phyloP scores from a whole-genome alignment of 1,140 invertebrate species.

The Geopemphigus sp. region DNA sequence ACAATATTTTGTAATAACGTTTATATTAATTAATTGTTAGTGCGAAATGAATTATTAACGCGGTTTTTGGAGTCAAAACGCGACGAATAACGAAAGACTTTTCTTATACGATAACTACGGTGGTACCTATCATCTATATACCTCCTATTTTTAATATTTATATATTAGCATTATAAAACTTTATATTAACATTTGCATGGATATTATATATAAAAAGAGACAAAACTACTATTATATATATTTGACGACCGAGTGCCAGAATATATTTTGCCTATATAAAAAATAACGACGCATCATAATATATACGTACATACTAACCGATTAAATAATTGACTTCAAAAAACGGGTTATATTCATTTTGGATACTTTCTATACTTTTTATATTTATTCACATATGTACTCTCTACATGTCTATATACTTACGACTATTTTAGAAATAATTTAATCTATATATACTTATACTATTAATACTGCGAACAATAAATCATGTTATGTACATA shows the following conservation, averaged over 20 bases:
- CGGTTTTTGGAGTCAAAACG: conserved; percentile 11
- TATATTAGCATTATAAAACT: no score
- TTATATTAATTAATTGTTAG: not conserved
- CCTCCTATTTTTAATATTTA: no score
- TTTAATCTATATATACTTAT: not conserved
- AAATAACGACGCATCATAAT: not conserved
- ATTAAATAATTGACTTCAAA: conserved; percentile 28
- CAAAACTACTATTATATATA: no score
- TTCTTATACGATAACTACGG: no score
- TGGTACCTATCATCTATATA: no score
- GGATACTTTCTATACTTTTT: not conserved
- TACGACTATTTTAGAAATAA: not conserved
- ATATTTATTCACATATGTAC: not conserved
- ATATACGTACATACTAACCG: not conserved
- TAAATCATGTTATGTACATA: conserved; percentile 23
- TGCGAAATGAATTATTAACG: conserved; percentile 3
- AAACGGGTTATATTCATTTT: conserved; percentile 23
- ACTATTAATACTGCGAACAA: not conserved
- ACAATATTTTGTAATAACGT: not conserved
- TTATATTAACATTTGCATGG: conserved; percentile 9
- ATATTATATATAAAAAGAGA: no score
- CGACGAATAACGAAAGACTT: no score
- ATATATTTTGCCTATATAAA: no score
- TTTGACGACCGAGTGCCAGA: no score
- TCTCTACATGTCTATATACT: not conserved